Evolutionary conservation across 2,113 vertebrate genomes (phyloP).

Genomic region (Myiopsitta monachus): DNA sequence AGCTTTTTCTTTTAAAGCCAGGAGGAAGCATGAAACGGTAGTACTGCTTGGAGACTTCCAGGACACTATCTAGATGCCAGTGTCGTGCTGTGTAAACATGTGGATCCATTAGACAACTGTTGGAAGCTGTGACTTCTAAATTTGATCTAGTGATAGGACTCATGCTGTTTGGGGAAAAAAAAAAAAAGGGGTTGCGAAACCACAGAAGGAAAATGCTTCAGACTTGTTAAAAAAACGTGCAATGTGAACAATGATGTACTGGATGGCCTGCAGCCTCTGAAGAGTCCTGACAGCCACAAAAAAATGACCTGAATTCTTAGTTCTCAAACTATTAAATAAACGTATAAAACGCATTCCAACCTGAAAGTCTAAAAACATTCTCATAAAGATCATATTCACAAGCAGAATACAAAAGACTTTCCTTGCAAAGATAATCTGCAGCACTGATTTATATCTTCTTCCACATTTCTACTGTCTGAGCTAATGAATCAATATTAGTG

Average conservation of each 20-base stretch:
- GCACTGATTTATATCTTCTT: neutral
- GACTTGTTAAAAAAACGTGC: neutral
- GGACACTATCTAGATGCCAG: neutral
- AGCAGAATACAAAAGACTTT: neutral
- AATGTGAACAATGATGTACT: neutral
- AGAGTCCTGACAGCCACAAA: neutral
- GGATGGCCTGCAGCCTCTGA: neutral
- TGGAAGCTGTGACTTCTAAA: slow-evolving; percentile 40
- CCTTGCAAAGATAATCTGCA: neutral
- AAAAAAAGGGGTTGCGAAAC: neutral
- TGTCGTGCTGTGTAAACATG: slow-evolving; percentile 45
- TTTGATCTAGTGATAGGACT: slow-evolving; percentile 40
- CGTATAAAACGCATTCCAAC: neutral
- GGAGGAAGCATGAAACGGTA: neutral
- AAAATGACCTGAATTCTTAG: neutral
- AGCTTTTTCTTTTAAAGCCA: neutral
- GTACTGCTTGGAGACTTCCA: neutral
- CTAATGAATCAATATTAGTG: neutral
- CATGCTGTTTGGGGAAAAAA: neutral
- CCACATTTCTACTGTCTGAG: neutral
- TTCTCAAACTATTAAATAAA: neutral
- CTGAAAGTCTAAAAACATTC: neutral
- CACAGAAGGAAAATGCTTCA: neutral
- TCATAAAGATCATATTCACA: neutral
- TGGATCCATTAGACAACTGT: slow-evolving; percentile 32